Percentiles rank a stretch among this genome's conserved stretches.
Evolutionary conservation across 1,140 invertebrate species (phyloP).

Genomic region (Papilio polytes): DNA sequence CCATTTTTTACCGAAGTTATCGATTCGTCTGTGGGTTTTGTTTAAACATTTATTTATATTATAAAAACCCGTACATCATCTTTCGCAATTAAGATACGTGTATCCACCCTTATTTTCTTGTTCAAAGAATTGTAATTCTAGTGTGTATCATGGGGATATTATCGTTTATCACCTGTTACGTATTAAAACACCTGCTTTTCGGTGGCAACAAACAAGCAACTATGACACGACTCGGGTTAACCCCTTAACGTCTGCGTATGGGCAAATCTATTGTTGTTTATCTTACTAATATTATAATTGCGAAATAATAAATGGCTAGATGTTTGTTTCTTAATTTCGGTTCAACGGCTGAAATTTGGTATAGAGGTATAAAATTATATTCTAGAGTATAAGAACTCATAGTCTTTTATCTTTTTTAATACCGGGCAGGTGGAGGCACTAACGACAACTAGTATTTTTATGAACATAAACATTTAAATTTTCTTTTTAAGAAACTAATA

Average conservation of each 20-base stretch:
- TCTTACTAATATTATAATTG: too few species aligned
- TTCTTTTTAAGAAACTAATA: too few species aligned
- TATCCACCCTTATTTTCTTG: neutral
- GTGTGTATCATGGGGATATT: neutral
- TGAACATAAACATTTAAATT: too few species aligned
- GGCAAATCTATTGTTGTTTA: neutral
- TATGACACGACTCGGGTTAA: neutral
- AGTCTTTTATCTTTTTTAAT: too few species aligned
- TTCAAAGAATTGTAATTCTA: neutral
- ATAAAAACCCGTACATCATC: neutral
- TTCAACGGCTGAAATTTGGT: too few species aligned
- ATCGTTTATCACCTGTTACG: constrained; percentile 7
- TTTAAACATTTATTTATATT: neutral
- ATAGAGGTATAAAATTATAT: too few species aligned
- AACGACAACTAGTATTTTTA: too few species aligned
- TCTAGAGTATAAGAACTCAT: too few species aligned
- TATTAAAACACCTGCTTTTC: constrained; percentile 21
- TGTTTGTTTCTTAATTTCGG: too few species aligned
- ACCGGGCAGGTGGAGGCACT: too few species aligned
- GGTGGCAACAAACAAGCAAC: neutral
- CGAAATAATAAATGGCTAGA: too few species aligned
- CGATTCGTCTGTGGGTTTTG: neutral
- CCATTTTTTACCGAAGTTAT: too few species aligned
- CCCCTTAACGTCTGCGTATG: neutral
- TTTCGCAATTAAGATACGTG: neutral